These are phyloP conservation scores for Petrolisthes manimaculis DNA, from an alignment of 2,888 invertebrate genomes.

Conservation along the genomic window DNA sequence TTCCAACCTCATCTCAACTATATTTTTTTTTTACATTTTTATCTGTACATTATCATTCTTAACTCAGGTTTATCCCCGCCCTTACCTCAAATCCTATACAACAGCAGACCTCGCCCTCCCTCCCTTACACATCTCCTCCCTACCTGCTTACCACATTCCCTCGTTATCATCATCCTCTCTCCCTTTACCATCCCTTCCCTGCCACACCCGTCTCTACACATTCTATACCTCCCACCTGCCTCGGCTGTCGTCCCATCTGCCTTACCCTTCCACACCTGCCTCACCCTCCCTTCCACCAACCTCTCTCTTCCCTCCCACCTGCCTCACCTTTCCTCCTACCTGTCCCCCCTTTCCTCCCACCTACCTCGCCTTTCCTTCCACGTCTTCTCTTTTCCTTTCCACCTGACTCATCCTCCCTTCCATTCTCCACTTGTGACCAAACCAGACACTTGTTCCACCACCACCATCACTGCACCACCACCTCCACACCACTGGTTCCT, in stretches of 20 bases:
- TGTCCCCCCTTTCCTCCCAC: neutral
- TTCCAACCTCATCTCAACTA: neutral
- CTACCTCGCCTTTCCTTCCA: neutral
- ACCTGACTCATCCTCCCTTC: neutral
- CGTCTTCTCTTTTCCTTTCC: neutral
- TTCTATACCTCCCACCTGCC: conserved; percentile 1
- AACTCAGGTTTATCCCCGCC: neutral
- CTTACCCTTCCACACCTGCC: neutral
- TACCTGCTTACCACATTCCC: neutral
- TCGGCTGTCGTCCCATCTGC: neutral
- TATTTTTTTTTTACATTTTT: too few relatives aligned
- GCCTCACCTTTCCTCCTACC: neutral
- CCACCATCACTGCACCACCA: neutral
- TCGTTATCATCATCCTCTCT: neutral
- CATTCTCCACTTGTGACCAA: neutral
- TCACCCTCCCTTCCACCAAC: neutral
- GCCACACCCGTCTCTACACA: neutral
- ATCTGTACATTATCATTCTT: neutral
- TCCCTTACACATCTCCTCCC: too few relatives aligned
- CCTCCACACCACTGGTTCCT: neutral
- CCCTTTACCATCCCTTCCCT: neutral
- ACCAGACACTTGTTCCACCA: neutral
- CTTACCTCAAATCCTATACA: neutral
- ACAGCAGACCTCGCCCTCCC: neutral
- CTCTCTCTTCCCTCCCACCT: neutral